These are phyloP conservation scores for Phenganax subtilis DNA, from an alignment of 92 coral and sea anemone species.

Conservation along the genomic window DNA sequence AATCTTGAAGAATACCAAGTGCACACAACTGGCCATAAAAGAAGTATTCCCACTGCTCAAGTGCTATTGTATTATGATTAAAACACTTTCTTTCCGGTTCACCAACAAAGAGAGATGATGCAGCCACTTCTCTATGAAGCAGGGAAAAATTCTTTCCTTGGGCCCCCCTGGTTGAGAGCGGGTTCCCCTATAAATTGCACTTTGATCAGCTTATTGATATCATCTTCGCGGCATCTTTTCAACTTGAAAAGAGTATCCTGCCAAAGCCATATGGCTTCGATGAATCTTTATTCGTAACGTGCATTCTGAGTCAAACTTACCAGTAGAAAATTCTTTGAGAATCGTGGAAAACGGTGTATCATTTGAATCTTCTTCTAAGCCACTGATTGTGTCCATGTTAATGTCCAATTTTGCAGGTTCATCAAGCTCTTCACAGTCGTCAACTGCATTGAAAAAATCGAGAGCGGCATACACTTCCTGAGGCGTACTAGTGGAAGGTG, in stretches of 20 bases:
- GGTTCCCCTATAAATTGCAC: conserved; percentile 57
- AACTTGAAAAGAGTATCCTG: conserved; percentile 47
- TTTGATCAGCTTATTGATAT: conserved; percentile 39
- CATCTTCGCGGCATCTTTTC: conserved; percentile 36
- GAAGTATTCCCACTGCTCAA: conserved; percentile 44
- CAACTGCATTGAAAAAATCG: conserved; percentile 44
- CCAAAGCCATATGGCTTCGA: conserved; percentile 52
- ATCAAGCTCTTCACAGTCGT: conserved; percentile 38
- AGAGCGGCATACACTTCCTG: conserved; percentile 46
- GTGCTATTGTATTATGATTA: conserved; percentile 44
- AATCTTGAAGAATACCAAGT: conserved; percentile 46
- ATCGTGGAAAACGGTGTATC: conserved; percentile 17
- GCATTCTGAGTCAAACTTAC: conserved; percentile 41
- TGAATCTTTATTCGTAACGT: conserved; percentile 45
- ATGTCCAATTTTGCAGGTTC: conserved; percentile 18
- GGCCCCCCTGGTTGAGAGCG: conserved; percentile 55
- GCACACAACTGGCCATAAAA: conserved; percentile 49
- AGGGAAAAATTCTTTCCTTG: conserved; percentile 54
- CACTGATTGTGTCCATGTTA: conserved; percentile 3
- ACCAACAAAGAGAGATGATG: conserved; percentile 49
- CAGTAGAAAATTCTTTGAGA: conserved; percentile 34
- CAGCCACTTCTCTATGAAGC: conserved; percentile 39
- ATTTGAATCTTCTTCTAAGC: conserved; percentile 26
- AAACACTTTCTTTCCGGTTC: conserved; percentile 40
- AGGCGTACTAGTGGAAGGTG: conserved; percentile 35